Evolutionary conservation across 2,797 vertebrate species (phyloP), one percentile per base, ranked within the genome.

Genomic region (Lepus townsendii): DNA sequence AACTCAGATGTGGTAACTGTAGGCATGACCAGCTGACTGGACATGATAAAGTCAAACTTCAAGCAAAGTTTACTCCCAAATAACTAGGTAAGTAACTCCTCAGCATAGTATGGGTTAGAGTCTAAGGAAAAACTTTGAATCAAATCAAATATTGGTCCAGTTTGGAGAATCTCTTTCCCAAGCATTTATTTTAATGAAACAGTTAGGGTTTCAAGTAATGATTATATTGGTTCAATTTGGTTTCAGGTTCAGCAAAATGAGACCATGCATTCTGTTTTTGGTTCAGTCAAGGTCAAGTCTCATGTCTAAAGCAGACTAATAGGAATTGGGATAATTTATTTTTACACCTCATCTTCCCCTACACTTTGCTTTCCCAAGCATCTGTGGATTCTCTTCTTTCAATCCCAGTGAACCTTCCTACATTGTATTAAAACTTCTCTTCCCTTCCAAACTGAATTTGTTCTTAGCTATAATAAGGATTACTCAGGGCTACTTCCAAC

Each of bases 211-310:
- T 97, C 20, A 93, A 97, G 83, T 93, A 96, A 92, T 84, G 83
- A 90, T 95, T 85, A 96, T 95, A 83, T 92, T 72, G 92, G 60
- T 87, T 94, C 66, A 84, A 57, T 94, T 90, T 85, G 35, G 52
- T 92, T 96, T 94, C 88, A 93, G 57, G 76, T 85, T 97, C 66
- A 96, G 88, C 47, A 96, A 95, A 96, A 96, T 94, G 90, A 97
- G 83, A 95, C 83, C 83, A 94, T 72, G 93, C 78, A 14, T 88
- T 96, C 82, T 77, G 42, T 77, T 68, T 92, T 54, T 82, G 86
- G 91, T 68, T 94, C 88, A 93, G 47, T 1, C 95, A 57, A 90
- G 88, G 71, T 91, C 93, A 97, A 83, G 35, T 57, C 16, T 75
- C 38, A 14, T 72, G 32, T 68, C 71, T 76, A 83, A 95, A 90